Evolutionary conservation across 2,797 vertebrate genomes (phyloP).

Genomic region (Toxotes lorentzi): DNA sequence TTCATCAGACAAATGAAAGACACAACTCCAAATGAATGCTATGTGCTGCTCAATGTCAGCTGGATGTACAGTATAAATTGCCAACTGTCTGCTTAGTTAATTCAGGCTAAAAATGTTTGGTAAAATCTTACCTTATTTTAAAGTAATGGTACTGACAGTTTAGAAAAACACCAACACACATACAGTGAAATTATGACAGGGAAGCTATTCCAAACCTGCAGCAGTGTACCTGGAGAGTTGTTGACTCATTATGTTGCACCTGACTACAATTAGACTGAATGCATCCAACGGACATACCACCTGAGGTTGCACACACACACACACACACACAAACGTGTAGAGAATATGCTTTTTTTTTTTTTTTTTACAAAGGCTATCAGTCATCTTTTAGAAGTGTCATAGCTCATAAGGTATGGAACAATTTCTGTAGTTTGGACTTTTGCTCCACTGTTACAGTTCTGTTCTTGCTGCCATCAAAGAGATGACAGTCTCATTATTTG

Average conservation of each 20-base stretch:
- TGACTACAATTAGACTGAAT: conserved; percentile 54
- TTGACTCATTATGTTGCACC: conserved; percentile 46
- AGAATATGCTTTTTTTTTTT: background rate
- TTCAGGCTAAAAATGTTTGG: background rate
- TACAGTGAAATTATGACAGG: conserved; percentile 25
- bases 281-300: conserved; percentile 33
- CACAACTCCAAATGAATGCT: background rate
- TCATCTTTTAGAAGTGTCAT: background rate
- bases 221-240: conserved; percentile 28
- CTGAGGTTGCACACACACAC: conserved; percentile 18
- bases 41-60: background rate
- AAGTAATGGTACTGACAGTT: conserved; percentile 1
- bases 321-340: background rate
- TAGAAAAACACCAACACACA: conserved; percentile 4
- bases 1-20: background rate
- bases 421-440: background rate
- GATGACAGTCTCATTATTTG: background rate
- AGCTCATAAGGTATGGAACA: background rate
- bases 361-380: background rate
- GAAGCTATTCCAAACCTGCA: conserved; percentile 24
- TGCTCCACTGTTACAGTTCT: background rate
- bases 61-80: background rate
- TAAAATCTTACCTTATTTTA: background rate
- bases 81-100: background rate
- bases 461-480: background rate